Percentiles rank a stretch among this genome's conserved stretches.
phyloP scores from a whole-genome alignment of 1,140 invertebrate species.

The Trichonephila clavata region DNA sequence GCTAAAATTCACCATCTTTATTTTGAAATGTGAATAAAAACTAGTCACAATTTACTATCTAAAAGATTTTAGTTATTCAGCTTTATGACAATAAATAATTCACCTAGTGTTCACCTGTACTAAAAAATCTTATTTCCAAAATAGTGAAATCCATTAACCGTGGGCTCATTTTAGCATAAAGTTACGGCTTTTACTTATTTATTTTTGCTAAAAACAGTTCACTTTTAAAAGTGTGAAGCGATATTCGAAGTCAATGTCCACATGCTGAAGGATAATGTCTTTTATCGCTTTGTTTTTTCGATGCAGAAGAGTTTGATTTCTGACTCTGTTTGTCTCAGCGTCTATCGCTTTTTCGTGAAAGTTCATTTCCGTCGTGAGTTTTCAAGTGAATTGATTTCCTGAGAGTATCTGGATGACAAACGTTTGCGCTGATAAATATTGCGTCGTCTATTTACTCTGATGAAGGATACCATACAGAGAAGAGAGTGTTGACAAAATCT shows the following conservation, averaged over 20 bases:
- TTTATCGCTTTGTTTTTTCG: background rate
- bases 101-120: no score
- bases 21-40: no score
- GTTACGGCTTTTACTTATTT: no score
- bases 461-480: background rate
- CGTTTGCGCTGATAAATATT: conserved; percentile 9
- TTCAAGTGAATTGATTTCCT: conserved; percentile 8
- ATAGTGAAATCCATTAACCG: background rate
- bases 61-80: no score
- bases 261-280: background rate
- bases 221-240: background rate
- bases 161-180: background rate
- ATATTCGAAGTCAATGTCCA: background rate
- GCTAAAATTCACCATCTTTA: no score
- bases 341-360: background rate
- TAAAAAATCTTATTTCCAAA: background rate
- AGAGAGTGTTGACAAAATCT: background rate
- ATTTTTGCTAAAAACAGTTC: background rate
- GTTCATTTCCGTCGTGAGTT: conserved; percentile 23
- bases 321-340: background rate
- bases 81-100: no score
- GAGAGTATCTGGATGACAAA: background rate
- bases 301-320: background rate
- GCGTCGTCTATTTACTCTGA: background rate
- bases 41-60: no score